Evolutionary conservation across 2,113 vertebrate genomes (phyloP).

Genomic region (Gracilinanus agilis): DNA sequence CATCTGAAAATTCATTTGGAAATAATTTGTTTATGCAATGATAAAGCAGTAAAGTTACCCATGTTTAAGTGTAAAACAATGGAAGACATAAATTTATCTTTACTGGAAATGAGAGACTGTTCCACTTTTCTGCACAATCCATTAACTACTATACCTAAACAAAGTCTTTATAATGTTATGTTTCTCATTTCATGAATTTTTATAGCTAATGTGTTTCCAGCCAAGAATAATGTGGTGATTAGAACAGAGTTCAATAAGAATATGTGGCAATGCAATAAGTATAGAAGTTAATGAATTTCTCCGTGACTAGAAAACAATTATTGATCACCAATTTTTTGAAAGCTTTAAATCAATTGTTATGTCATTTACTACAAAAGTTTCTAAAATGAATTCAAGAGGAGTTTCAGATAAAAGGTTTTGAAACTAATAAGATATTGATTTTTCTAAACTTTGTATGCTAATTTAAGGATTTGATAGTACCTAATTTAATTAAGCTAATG

Average conservation of each 20-base stretch:
- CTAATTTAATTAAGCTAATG: slow-evolving; percentile 82
- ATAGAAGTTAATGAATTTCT: slow-evolving; percentile 84
- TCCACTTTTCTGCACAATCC: slow-evolving; percentile 82
- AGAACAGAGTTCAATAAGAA: slow-evolving; percentile 79
- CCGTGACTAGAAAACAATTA: slow-evolving; percentile 81
- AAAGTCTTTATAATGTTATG: slow-evolving; percentile 84
- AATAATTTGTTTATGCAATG: slow-evolving; percentile 74
- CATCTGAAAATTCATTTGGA: slow-evolving; percentile 67
- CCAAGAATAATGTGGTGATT: slow-evolving; percentile 85
- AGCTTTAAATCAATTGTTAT: slow-evolving; percentile 82
- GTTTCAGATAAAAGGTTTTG: slow-evolving; percentile 78
- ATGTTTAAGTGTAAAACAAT: slow-evolving; percentile 78
- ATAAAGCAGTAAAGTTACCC: slow-evolving; percentile 67
- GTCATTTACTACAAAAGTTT: slow-evolving; percentile 81
- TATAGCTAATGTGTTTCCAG: slow-evolving; percentile 85
- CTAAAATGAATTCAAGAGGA: slow-evolving; percentile 78
- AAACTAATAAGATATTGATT: slow-evolving; percentile 84
- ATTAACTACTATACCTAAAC: slow-evolving; percentile 83
- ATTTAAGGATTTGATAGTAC: slow-evolving; percentile 78
- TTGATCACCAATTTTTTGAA: slow-evolving; percentile 81
- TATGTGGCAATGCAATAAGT: slow-evolving; percentile 78
- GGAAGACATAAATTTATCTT: slow-evolving; percentile 76
- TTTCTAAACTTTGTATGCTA: slow-evolving; percentile 78
- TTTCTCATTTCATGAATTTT: slow-evolving; percentile 86
- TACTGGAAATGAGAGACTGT: slow-evolving; percentile 74